A percentile compares a stretch with the other conserved stretches of the same genome.
phyloP scores from a whole-genome alignment of 2,113 vertebrate genomes.

The Pao palembangensis region DNA sequence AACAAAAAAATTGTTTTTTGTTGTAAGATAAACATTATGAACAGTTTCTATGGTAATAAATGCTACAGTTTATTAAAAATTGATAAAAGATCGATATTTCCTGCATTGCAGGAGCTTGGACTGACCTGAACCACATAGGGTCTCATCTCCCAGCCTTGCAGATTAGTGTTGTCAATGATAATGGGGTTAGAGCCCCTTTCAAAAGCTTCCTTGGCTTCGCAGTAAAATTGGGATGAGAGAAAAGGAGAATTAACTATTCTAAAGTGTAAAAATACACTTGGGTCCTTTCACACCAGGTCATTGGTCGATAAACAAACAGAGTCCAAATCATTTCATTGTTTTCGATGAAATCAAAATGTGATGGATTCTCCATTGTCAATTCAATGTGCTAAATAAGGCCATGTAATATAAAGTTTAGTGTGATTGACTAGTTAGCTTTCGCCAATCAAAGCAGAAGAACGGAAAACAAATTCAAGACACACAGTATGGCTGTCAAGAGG shows the following conservation, averaged over 20 bases:
- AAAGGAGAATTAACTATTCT: neutral
- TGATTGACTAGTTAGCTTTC: too few relatives aligned
- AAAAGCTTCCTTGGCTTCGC: slow-evolving; percentile 87
- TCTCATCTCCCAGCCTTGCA: slow-evolving; percentile 97
- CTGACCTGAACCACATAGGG: slow-evolving; percentile 93
- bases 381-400: too few relatives aligned
- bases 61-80: neutral
- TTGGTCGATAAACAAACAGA: too few relatives aligned
- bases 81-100: neutral
- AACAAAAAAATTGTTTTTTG: neutral
- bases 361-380: too few relatives aligned
- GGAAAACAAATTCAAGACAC: too few relatives aligned
- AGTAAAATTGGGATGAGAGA: slow-evolving; percentile 15
- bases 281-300: neutral
- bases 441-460: too few relatives aligned
- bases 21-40: too few relatives aligned
- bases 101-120: slow-evolving; percentile 30
- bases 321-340: too few relatives aligned
- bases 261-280: neutral
- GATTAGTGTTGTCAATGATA: slow-evolving; percentile 97
- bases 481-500: too few relatives aligned
- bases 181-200: slow-evolving; percentile 83
- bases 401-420: too few relatives aligned
- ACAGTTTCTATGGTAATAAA: neutral
- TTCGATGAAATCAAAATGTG: too few relatives aligned